Conservation (phyloP, 1,140 invertebrate species). For the Hyles euphorbiae region DNA sequence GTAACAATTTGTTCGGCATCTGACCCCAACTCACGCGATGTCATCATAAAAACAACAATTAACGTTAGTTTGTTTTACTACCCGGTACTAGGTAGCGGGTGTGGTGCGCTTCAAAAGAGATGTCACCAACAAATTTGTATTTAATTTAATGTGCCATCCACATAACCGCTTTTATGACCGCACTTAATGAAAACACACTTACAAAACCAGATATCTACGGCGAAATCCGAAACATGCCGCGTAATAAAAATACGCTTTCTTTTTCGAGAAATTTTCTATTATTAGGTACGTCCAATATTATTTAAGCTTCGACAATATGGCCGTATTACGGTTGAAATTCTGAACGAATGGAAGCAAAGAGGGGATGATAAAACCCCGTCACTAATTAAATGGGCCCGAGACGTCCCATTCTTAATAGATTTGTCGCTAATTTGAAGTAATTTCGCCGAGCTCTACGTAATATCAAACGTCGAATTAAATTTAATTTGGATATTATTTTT, state of each 20-base stretch:
- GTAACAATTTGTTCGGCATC: constrained; percentile 45
- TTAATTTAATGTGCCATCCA: constrained; percentile 36
- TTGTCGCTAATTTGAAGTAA: constrained; percentile 63
- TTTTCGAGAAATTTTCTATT: constrained; percentile 22
- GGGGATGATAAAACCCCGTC: constrained; percentile 64
- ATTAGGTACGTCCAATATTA: constrained; percentile 48
- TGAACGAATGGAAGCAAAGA: constrained; percentile 45
- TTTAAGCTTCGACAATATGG: constrained; percentile 56
- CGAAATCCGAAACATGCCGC: constrained; percentile 12
- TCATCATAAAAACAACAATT: constrained; percentile 63
- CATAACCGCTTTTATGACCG: constrained; percentile 30
- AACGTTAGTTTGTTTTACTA: constrained; percentile 60
- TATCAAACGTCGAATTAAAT: constrained; percentile 48
- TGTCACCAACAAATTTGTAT: constrained; percentile 36
- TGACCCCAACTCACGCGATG: constrained; percentile 54
- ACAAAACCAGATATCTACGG: constrained; percentile 26
- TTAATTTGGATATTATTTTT: constrained; percentile 15
- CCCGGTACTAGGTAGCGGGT: constrained; percentile 30
- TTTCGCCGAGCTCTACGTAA: constrained; percentile 34
- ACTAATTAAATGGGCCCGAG: constrained; percentile 68
- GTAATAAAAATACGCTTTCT: constrained; percentile 2
- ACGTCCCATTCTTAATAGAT: constrained; percentile 63
- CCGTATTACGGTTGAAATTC: constrained; percentile 46
- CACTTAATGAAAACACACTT: constrained; percentile 25
- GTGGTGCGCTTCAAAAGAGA: constrained; percentile 54